Conservation (phyloP, 2,888 invertebrate genomes). For the Nemotelus nigrinus region DNA sequence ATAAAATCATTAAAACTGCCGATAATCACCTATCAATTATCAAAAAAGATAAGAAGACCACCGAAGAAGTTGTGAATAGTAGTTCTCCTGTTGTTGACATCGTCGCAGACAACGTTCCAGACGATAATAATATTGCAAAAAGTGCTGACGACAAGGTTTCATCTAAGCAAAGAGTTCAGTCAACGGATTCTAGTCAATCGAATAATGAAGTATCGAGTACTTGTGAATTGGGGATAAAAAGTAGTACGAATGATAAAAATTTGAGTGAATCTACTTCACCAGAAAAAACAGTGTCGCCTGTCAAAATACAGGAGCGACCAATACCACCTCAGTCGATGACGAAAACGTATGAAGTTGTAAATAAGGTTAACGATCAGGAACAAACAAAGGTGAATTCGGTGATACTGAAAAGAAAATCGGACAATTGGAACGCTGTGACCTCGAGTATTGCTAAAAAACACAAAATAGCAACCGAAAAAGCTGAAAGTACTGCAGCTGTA, state of each 20-base stretch:
- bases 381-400: slow-evolving; percentile 59
- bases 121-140: not conserved
- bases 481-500: slow-evolving; percentile 47
- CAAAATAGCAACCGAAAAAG: slow-evolving; percentile 32
- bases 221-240: slow-evolving; percentile 1
- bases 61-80: not conserved
- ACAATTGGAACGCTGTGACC: slow-evolving; percentile 49
- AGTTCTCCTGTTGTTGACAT: not conserved
- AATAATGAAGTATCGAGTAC: slow-evolving; percentile 29
- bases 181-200: slow-evolving; percentile 38
- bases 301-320: slow-evolving; percentile 14
- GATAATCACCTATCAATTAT: slow-evolving; percentile 63
- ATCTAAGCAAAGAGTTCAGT: slow-evolving; percentile 8
- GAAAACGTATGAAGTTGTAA: slow-evolving; percentile 40
- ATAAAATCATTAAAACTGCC: slow-evolving; percentile 63
- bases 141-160: not conserved
- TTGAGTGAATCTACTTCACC: not conserved
- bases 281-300: slow-evolving; percentile 32
- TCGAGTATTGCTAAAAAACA: slow-evolving; percentile 42
- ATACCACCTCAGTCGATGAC: slow-evolving; percentile 14
- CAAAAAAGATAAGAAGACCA: slow-evolving; percentile 56
- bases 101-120: not conserved
- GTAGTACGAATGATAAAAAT: not conserved
- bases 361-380: slow-evolving; percentile 56
- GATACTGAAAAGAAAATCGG: slow-evolving; percentile 61